Evolutionary conservation across 2,888 invertebrate species (phyloP).

Genomic region (Carcina quercana): DNA sequence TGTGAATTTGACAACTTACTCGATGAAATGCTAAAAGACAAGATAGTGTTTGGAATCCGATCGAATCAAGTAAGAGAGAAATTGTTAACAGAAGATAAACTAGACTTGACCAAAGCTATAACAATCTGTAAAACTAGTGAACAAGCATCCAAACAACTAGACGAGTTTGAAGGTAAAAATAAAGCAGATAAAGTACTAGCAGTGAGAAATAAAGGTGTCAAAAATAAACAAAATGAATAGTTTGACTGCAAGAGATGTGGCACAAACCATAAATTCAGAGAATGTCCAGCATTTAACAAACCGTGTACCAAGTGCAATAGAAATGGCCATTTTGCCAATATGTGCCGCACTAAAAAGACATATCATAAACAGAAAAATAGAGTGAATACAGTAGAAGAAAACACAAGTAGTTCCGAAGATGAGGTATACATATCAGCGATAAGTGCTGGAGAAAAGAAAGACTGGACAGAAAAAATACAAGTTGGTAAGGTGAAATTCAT

Average conservation of each 20-base stretch:
- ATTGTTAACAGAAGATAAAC: conserved; percentile 9
- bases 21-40: conserved; percentile 18
- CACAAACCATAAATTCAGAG: conserved; percentile 7
- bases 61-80: conserved; percentile 9
- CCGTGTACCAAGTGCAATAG: conserved; percentile 6
- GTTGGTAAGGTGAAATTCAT: conserved; percentile 5
- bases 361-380: conserved; percentile 8
- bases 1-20: conserved; percentile 15
- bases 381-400: conserved; percentile 5
- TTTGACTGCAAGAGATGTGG: conserved; percentile 7
- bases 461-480: conserved; percentile 11
- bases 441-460: conserved; percentile 7
- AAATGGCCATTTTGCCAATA: conserved; percentile 6
- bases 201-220: not conserved
- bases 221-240: conserved; percentile 6
- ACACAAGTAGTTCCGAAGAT: conserved; percentile 4
- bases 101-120: conserved; percentile 12
- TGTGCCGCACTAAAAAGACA: conserved; percentile 4
- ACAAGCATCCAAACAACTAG: conserved; percentile 11
- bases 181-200: conserved; percentile 5
- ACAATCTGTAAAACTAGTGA: conserved; percentile 12
- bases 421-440: conserved; percentile 8
- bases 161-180: conserved; percentile 3
- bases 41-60: conserved; percentile 17
- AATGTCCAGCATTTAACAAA: conserved; percentile 8